phyloP scores from a whole-genome alignment of 1,140 invertebrate species.

The Platorchestia sp. region DNA sequence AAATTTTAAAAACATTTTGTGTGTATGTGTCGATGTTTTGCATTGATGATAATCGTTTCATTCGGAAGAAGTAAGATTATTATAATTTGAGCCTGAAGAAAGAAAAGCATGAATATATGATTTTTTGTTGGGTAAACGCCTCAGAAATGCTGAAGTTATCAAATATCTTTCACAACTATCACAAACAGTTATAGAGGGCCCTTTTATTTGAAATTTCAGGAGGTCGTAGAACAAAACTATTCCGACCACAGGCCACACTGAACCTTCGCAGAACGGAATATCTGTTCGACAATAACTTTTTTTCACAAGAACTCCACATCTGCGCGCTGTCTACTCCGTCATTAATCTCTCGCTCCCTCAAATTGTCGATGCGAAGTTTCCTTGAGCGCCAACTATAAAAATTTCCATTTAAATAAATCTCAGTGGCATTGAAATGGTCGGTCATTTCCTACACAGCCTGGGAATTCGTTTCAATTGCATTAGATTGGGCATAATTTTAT shows the following conservation, averaged over 20 bases:
- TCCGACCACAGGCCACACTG: not conserved
- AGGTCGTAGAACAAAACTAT: not conserved
- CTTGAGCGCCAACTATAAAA: not conserved
- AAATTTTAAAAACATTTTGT: too few species aligned
- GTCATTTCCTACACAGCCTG: constrained; percentile 13
- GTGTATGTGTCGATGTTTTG: too few species aligned
- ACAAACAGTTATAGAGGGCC: not conserved
- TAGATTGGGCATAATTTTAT: constrained; percentile 35
- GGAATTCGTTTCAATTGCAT: constrained; percentile 38
- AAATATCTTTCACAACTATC: not conserved
- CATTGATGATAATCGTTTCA: too few species aligned
- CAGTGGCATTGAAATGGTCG: not conserved
- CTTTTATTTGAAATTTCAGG: not conserved
- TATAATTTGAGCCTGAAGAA: too few species aligned
- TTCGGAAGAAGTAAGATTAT: too few species aligned
- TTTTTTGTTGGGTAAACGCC: not conserved
- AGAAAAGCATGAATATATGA: too few species aligned
- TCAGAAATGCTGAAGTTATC: not conserved
- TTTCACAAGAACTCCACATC: not conserved
- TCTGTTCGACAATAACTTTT: not conserved
- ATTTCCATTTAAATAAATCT: constrained; percentile 53
- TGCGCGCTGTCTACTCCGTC: not conserved
- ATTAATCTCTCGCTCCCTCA: not conserved
- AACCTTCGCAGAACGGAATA: not conserved
- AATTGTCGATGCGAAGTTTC: constrained; percentile 16